Conservation (phyloP, 2,113 vertebrate genomes). For the Sebastes fasciatus region DNA sequence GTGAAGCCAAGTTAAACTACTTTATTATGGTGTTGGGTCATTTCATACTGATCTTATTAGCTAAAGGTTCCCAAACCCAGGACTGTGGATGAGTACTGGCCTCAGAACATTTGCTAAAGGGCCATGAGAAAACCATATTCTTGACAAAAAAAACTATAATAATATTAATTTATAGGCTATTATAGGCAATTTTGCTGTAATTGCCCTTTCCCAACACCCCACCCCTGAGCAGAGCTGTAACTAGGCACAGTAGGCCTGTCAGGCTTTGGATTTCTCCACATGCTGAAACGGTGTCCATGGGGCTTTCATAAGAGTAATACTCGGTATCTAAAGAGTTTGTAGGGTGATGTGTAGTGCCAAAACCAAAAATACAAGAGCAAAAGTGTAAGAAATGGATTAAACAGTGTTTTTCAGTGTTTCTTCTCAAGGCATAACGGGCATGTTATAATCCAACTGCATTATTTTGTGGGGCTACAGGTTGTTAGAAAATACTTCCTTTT, state of each 20-base stretch:
- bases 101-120: neutral
- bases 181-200: neutral
- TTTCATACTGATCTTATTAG: neutral
- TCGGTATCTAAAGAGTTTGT: neutral
- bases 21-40: too few relatives aligned
- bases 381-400: neutral
- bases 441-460: neutral
- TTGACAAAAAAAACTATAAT: neutral
- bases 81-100: neutral
- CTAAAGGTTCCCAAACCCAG: neutral
- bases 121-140: neutral
- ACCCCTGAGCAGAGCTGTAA: neutral
- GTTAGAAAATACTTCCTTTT: neutral
- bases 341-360: neutral
- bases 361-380: neutral
- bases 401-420: neutral
- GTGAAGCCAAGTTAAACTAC: too few relatives aligned
- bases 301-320: neutral
- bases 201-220: too few relatives aligned
- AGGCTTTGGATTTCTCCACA: neutral
- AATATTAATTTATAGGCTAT: neutral
- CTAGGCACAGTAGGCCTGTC: neutral
- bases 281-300: neutral
- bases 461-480: neutral
- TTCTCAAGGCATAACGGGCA: neutral